Percentiles rank a stretch among this genome's conserved stretches.
phyloP scores from a whole-genome alignment of 2,888 invertebrate genomes.

The Microplitis deprimator region DNA sequence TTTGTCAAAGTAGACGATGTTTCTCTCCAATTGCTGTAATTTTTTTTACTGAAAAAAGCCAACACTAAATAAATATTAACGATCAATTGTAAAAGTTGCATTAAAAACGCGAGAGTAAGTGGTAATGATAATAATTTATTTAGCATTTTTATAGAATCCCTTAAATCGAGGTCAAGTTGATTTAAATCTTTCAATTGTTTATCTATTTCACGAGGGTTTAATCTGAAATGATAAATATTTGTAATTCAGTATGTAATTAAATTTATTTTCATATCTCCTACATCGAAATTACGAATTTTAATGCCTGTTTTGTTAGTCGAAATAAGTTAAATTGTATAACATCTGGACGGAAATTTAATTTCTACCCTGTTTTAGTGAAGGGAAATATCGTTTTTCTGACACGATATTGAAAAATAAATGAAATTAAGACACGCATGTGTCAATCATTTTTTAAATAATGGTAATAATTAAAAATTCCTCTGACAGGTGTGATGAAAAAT shows the following conservation, averaged over 20 bases:
- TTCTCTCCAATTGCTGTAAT: constrained; percentile 15
- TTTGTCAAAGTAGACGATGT: not conserved
- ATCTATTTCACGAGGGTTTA: constrained; percentile 16
- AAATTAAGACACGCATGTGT: too few relatives aligned
- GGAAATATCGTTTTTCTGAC: too few relatives aligned
- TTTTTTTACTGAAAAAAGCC: constrained; percentile 24
- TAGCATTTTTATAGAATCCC: constrained; percentile 34
- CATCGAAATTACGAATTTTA: too few relatives aligned
- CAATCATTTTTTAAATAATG: too few relatives aligned
- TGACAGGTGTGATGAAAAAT: too few relatives aligned
- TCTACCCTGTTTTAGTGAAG: too few relatives aligned
- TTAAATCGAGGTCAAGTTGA: constrained; percentile 45
- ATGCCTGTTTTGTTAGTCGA: too few relatives aligned
- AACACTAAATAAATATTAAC: constrained; percentile 42
- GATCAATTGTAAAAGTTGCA: constrained; percentile 39
- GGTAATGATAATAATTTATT: constrained; percentile 42
- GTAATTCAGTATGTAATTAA: not conserved
- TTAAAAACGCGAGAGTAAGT: constrained; percentile 39
- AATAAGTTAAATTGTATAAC: not conserved
- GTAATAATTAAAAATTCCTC: too few relatives aligned
- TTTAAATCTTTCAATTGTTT: constrained; percentile 37
- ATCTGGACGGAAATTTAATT: too few relatives aligned
- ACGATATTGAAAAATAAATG: too few relatives aligned
- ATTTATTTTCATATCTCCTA: too few relatives aligned
- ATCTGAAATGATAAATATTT: constrained; percentile 31